Base-by-base conservation (phyloP, 2,113 vertebrate genomes). In the Rhinopomastus cyanomelas region DNA sequence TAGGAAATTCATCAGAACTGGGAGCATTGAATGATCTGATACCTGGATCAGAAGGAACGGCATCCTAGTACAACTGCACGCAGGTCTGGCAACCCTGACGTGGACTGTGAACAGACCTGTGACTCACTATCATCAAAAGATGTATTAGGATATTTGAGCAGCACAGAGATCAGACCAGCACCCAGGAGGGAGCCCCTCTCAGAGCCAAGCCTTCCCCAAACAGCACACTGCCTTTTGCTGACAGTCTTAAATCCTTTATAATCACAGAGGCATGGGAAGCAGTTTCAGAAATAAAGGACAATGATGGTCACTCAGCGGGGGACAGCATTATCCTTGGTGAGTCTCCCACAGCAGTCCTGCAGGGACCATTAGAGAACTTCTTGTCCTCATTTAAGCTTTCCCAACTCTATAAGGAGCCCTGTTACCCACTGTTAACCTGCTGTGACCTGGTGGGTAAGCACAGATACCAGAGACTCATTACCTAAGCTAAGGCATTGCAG, bases 351-450 rank as follows among this genome's bases (percentile, higher is more conserved):
- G 59, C 44, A 80, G n/a, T 8, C 34, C 72, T 85, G 55, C 69
- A 80, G 27, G 64, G 37, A 87, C 83, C 75, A 85, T 90, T 91
- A 92, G 46, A 94, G 49, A 65, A 69, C 36, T 88, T 83, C 42
- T 59, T 85, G 81, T 85, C 72, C 81, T 91, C 18, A 65, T 62
- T 85, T 88, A 76, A 94, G 57, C 56, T 34, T 61, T 19, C 48
- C 42, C 55, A 92, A 3, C 49, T 60, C 62, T 71, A 56, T 16
- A 61, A 90, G 72, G 37, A 92, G 65, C 53, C 55, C 61, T 34
- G 67, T 8, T 88, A 69, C 80, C 92, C 86, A 79, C 61, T 34
- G 67, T 8, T 88, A 69, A 82, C 92, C 86, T 81, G 85, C 81
- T 85, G 60, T 73, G 94, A 78, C 34, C 72, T 48, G 82, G 27